phyloP scores from a whole-genome alignment of 2,113 vertebrate species.

The Trematomus loennbergii region DNA sequence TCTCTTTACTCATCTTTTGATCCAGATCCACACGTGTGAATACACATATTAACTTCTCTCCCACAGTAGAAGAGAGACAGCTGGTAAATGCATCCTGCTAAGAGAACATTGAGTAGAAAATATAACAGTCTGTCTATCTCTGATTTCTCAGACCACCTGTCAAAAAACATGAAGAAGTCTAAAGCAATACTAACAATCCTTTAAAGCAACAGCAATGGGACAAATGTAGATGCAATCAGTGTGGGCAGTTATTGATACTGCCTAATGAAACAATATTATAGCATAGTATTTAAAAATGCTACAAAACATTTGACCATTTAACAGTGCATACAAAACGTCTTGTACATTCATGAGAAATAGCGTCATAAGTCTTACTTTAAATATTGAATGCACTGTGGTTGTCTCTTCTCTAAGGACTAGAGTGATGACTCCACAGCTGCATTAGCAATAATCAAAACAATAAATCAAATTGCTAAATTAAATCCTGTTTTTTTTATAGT shows the following conservation, averaged over 20 bases:
- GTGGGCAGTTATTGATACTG: neutral
- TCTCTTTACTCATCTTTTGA: constrained; percentile 7
- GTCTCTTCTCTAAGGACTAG: neutral
- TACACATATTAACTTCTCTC: constrained; percentile 5
- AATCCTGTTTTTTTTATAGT: neutral
- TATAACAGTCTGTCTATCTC: constrained; percentile 26
- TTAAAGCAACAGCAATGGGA: neutral
- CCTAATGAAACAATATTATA: neutral
- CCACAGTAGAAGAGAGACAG: constrained; percentile 34
- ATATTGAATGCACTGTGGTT: neutral
- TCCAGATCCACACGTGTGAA: constrained; percentile 31
- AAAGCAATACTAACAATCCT: neutral
- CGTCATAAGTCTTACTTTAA: neutral
- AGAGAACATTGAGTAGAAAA: constrained; percentile 15
- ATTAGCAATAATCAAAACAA: neutral
- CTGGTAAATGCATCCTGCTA: constrained; percentile 28
- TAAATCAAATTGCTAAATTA: neutral
- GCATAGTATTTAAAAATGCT: no score
- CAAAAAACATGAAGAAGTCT: neutral
- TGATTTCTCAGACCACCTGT: constrained; percentile 47
- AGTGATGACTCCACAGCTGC: neutral
- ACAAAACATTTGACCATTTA: no score
- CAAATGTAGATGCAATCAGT: neutral
- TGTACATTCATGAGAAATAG: neutral
- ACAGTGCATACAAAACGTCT: neutral